Percentiles rank a stretch among this genome's conserved stretches.
These are phyloP conservation scores for Rhizomys pruinosus DNA, from an alignment of 2,113 vertebrate species.

Conservation along the genomic window DNA sequence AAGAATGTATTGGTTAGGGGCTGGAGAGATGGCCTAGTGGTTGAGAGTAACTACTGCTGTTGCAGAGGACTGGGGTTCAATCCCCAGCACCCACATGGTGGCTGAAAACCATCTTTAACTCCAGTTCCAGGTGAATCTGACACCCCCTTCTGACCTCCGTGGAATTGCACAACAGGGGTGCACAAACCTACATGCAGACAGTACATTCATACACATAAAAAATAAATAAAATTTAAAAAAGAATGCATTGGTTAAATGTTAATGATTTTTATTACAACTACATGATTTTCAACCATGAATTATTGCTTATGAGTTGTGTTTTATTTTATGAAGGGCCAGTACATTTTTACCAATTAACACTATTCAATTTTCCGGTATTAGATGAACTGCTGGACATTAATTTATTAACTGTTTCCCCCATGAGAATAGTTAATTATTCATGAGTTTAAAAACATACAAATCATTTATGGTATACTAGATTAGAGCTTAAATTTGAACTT, in stretches of 20 bases:
- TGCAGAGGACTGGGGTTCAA: no score
- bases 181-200: no score
- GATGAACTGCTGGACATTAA: slow-evolving; percentile 5
- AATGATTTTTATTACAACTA: neutral
- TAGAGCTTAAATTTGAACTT: slow-evolving; percentile 61
- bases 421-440: slow-evolving; percentile 64
- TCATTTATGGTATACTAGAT: slow-evolving; percentile 64
- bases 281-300: neutral
- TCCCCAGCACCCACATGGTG: no score
- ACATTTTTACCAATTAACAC: slow-evolving; percentile 9
- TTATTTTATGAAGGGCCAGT: neutral
- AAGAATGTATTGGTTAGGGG: no score
- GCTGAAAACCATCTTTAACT: no score
- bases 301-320: neutral
- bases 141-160: no score
- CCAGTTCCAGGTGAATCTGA: no score
- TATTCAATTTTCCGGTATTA: slow-evolving; percentile 21
- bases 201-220: no score
- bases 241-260: neutral
- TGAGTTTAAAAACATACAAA: slow-evolving; percentile 59
- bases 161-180: no score
- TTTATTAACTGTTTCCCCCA: slow-evolving; percentile 25
- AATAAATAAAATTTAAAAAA: no score
- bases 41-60: no score
- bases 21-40: no score